These are phyloP conservation scores for Pseudopipra pipra DNA, from an alignment of 2,113 vertebrate genomes.

Conservation along the genomic window DNA sequence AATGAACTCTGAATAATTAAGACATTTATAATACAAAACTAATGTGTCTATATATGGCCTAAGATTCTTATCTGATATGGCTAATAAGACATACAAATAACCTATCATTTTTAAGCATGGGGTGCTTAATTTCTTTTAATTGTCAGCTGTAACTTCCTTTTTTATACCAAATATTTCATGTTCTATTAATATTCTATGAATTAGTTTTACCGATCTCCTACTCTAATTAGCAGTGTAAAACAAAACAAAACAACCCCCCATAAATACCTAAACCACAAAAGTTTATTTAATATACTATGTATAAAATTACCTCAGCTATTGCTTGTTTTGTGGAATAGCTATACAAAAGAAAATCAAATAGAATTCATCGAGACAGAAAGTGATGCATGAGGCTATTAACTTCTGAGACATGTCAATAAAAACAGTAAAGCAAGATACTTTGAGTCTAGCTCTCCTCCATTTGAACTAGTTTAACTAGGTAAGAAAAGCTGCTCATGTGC, in stretches of 20 bases:
- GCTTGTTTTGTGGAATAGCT: background rate
- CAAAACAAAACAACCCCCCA: accelerated
- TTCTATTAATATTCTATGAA: background rate
- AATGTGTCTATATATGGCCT: background rate
- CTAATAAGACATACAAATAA: background rate
- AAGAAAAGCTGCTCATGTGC: background rate
- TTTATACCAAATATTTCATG: background rate
- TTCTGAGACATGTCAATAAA: background rate
- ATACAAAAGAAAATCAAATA: background rate
- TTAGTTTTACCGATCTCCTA: background rate
- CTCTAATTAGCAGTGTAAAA: background rate
- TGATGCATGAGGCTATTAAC: background rate
- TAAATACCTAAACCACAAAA: background rate
- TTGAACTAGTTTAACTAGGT: background rate
- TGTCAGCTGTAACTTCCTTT: background rate
- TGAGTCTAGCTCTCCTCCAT: background rate
- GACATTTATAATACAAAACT: background rate
- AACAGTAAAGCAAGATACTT: background rate
- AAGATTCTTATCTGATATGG: background rate
- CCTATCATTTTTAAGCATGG: background rate
- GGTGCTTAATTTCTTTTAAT: background rate
- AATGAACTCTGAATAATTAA: background rate
- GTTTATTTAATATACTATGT: accelerated
- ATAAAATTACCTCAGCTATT: background rate
- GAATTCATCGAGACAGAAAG: background rate